These are phyloP conservation scores for Catocala fraxini DNA, from an alignment of 2,888 invertebrate species.

Conservation along the genomic window DNA sequence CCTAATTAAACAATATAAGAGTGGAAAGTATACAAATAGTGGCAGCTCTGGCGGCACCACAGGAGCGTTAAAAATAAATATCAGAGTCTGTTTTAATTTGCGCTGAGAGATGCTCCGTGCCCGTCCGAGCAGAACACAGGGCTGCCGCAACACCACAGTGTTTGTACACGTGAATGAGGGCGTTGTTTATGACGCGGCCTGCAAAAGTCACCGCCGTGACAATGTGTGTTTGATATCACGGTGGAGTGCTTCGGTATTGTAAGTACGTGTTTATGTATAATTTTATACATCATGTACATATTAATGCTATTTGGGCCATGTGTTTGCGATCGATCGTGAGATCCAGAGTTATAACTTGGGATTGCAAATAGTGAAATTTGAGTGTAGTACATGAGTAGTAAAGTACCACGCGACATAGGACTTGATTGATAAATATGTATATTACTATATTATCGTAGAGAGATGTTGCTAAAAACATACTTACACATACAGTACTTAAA, in stretches of 20 bases:
- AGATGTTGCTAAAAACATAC: too few species aligned
- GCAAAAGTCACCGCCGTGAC: neutral
- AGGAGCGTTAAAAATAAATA: conserved; percentile 67
- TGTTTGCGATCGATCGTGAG: too few species aligned
- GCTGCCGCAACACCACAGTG: conserved; percentile 22
- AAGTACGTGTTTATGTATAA: neutral
- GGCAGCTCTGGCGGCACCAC: conserved; percentile 28
- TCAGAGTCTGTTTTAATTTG: conserved; percentile 66
- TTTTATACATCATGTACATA: too few species aligned
- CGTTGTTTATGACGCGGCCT: neutral
- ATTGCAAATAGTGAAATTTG: too few species aligned
- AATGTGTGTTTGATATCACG: conserved; percentile 2
- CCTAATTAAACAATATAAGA: conserved; percentile 64
- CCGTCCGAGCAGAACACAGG: conserved; percentile 28
- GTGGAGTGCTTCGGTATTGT: neutral
- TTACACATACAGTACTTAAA: too few species aligned
- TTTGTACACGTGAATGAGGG: neutral
- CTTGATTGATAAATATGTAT: too few species aligned
- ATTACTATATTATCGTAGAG: too few species aligned
- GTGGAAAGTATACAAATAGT: conserved; percentile 47
- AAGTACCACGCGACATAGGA: too few species aligned
- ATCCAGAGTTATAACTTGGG: too few species aligned
- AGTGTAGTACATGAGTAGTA: too few species aligned
- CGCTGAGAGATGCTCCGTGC: conserved; percentile 50
- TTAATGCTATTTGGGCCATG: too few species aligned